phyloP scores from a whole-genome alignment of 2,113 vertebrate species.

The Etheostoma spectabile region DNA sequence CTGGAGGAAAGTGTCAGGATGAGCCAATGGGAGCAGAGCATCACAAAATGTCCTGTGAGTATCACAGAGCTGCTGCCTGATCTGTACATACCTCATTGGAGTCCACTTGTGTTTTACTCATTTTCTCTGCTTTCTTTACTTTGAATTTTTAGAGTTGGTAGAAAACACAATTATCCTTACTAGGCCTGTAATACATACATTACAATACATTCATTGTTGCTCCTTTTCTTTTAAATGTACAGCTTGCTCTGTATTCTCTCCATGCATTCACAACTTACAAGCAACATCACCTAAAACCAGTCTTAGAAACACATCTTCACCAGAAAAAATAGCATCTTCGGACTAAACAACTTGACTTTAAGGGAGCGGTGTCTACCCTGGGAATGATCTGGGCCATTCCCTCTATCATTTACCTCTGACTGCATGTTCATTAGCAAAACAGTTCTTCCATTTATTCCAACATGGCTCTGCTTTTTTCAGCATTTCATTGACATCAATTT shows the following conservation, averaged over 20 bases:
- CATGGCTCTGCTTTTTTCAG: slow-evolving; percentile 1
- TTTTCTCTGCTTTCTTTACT: slow-evolving; percentile 9
- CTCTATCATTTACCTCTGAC: slow-evolving; percentile 58
- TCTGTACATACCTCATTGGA: background rate
- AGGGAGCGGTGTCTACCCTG: slow-evolving; percentile 9
- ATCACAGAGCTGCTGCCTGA: background rate
- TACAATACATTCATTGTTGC: slow-evolving; percentile 22
- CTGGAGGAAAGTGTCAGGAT: slow-evolving; percentile 95
- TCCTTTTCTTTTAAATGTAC: slow-evolving; percentile 14
- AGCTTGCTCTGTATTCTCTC: slow-evolving; percentile 41
- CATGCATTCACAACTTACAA: slow-evolving; percentile 10
- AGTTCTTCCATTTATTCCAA: slow-evolving; percentile 61
- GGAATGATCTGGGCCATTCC: slow-evolving; percentile 26
- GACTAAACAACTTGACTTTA: slow-evolving; percentile 58
- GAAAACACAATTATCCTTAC: slow-evolving; percentile 40
- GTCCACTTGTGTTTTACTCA: slow-evolving; percentile 14
- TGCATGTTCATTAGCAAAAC: slow-evolving; percentile 61
- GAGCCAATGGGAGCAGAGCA: slow-evolving; percentile 97
- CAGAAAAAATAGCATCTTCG: slow-evolving; percentile 25
- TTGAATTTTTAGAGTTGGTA: slow-evolving; percentile 37
- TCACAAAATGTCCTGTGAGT: slow-evolving; percentile 93
- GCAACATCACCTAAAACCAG: slow-evolving; percentile 24
- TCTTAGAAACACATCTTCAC: slow-evolving; percentile 21
- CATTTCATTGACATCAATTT: slow-evolving; percentile 43
- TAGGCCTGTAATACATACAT: slow-evolving; percentile 12